Base-by-base conservation (phyloP, 2,797 vertebrate species). In the Ficedula albicollis region DNA sequence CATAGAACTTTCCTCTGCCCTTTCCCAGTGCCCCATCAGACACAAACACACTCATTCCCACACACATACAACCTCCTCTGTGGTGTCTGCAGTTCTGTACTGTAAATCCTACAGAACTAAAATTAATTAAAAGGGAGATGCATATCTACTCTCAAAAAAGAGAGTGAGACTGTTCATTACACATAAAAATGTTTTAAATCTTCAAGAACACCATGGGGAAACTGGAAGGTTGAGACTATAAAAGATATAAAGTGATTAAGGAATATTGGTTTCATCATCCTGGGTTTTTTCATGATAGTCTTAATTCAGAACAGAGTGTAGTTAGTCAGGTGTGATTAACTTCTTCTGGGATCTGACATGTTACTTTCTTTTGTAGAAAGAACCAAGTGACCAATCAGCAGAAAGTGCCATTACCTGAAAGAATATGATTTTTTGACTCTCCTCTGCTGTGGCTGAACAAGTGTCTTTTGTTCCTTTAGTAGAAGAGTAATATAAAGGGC, bases 351-450 rank as follows among this genome's bases (percentile, higher is more conserved):
- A 68, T 77, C 67, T 91, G 70, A 88, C 85, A 55, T 32, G 59
- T 87, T 51, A 51, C 36, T 84, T 49, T 78, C 41, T 90, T 90
- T 82, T 63, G 59, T 73, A 84, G 67, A 30, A 90, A 84, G 67
- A 90, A 78, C 48, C 9, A 15, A 58, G 56, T 34, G 51, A 64
- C 38, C 2, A 17, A 82, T 95, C 83, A 82, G 51, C 80, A 82
- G 93, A 94, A 79, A 70, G 0, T 84, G 85, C 67, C 91, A 74
- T 84, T 90, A 96, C 87, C 91, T 96, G 93, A 67, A 95, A 87
- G 43, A 90, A 79, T 84, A 64, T 44, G 49, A 70, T 74, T 87
- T 84, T 95, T 84, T 94, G 80, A 94, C 89, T 94, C 58, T 87
- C 44, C 36, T 76, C 77, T 95, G 49, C 58, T 79, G 68, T 49